These are phyloP conservation scores for Mus caroli DNA, from an alignment of 2,797 vertebrate species.

Conservation along the genomic window DNA sequence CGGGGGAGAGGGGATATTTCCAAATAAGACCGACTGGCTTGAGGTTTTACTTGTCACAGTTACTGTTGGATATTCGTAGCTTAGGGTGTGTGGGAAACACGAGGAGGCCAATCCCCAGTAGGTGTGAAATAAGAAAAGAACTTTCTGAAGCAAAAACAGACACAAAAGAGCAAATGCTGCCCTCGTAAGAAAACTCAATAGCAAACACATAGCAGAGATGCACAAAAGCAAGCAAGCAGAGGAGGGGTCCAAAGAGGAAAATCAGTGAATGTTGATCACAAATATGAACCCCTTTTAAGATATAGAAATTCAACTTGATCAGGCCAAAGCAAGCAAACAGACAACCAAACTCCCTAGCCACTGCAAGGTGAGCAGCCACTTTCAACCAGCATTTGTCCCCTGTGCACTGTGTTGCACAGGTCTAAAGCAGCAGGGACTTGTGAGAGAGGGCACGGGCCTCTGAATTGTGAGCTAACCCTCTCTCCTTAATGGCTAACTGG, in stretches of 20 bases:
- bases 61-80: not conserved
- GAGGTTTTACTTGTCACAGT: not conserved
- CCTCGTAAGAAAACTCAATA: not conserved
- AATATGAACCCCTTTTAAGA: constrained; percentile 7
- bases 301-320: not conserved
- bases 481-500: not conserved
- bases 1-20: not conserved
- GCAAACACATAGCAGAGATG: constrained; percentile 11
- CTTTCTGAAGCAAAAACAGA: not conserved
- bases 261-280: constrained; percentile 17
- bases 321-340: not conserved
- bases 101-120: not conserved
- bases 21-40: not conserved
- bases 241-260: not conserved
- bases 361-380: not conserved
- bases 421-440: not conserved
- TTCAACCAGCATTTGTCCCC: not conserved
- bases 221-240: not conserved
- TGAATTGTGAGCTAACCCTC: not conserved
- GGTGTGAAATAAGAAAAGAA: not conserved
- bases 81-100: not conserved
- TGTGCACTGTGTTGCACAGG: not conserved
- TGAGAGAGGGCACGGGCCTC: not conserved
- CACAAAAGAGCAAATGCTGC: not conserved
- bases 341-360: not conserved